phyloP scores from a whole-genome alignment of 2,888 invertebrate species.

The Himalopsyche japonica region DNA sequence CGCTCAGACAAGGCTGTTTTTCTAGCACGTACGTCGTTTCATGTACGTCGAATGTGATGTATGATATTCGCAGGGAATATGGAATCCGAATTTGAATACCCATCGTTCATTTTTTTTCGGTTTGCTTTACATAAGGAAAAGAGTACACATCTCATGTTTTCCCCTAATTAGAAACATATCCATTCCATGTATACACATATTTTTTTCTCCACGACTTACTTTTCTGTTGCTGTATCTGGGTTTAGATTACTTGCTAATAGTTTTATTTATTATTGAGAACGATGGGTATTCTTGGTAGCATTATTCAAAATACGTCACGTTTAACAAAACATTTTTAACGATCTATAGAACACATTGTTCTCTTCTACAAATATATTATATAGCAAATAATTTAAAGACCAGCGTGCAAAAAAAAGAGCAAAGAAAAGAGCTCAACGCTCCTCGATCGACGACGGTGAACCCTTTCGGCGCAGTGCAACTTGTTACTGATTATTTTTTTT shows the following conservation, averaged over 20 bases:
- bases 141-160: neutral
- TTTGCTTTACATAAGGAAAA: neutral
- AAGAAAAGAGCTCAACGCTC: neutral
- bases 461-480: neutral
- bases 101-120: neutral
- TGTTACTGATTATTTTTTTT: neutral
- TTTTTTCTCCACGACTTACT: neutral
- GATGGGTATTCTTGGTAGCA: conserved; percentile 44
- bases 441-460: neutral
- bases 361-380: neutral
- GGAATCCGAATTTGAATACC: neutral
- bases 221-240: neutral
- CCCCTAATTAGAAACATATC: neutral
- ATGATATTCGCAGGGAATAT: neutral
- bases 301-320: neutral
- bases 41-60: neutral
- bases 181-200: neutral
- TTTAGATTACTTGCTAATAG: neutral
- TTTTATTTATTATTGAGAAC: conserved; percentile 8
- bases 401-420: too few species aligned
- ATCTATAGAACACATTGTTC: neutral
- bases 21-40: conserved; percentile 59
- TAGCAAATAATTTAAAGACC: neutral
- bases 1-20: conserved; percentile 67
- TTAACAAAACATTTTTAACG: neutral